Conservation (phyloP, 2,113 vertebrate genomes). For the Tyto alba region DNA sequence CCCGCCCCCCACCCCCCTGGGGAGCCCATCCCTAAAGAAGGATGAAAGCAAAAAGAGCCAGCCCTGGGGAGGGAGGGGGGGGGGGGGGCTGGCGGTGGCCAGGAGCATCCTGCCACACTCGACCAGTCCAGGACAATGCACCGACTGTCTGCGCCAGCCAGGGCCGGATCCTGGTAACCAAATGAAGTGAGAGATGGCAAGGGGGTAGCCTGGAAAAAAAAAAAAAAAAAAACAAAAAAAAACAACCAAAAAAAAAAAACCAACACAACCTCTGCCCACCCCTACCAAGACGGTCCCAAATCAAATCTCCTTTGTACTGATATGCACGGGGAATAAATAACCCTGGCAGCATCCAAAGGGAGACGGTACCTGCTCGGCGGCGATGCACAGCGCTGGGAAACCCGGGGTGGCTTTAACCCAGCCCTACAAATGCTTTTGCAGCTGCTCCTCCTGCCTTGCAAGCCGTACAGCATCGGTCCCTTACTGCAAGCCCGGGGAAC, state of each 20-base stretch:
- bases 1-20: rapidly evolving
- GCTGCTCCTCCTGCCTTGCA: not conserved
- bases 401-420: not conserved
- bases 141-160: not conserved
- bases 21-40: not conserved
- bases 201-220: not conserved
- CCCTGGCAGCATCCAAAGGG: not conserved
- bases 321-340: not conserved
- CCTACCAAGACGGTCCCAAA: not conserved
- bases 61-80: rapidly evolving
- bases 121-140: not conserved
- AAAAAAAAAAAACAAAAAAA: too few species aligned
- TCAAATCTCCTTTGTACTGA: not conserved
- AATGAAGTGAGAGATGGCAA: not conserved
- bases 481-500: not conserved
- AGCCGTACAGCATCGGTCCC: not conserved
- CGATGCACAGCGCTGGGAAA: not conserved
- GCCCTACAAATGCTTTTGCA: not conserved
- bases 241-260: too few species aligned
- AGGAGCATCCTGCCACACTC: slow-evolving; percentile 42
- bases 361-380: not conserved
- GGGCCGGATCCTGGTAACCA: not conserved
- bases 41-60: not conserved
- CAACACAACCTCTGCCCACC: not conserved
- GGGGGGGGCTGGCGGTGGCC: not conserved